Evolutionary conservation across 2,113 vertebrate genomes (phyloP), one percentile per base, ranked within the genome.

Genomic region (Gambusia holbrooki): DNA sequence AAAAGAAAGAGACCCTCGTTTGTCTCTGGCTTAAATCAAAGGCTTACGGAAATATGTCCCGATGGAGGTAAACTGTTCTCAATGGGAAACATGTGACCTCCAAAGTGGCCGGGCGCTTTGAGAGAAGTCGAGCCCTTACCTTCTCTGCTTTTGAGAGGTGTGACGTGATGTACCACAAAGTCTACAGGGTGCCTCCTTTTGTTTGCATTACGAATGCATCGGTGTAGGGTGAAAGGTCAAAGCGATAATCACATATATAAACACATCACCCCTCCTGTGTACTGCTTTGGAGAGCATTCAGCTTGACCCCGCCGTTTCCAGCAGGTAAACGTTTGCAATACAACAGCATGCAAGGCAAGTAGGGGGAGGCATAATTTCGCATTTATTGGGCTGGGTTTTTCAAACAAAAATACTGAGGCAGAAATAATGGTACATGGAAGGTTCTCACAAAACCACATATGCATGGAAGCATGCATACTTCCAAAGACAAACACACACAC

Each of bases 21-120:
- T 77, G 88, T 89, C 80, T 94, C 93, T 95, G 92, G 87, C 93
- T 93, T 89, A 84, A 93, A 93, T 95, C 93, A 94, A 90, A 92
- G 85, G 83, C 84, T 91, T 93, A 91, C 73, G 82, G 91, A 93
- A 94, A 94, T 93, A 92, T 90, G 92, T 91, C 87, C 89, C 65
- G 84, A 89, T 92, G 90, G 90, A 92, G 88, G 88, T 93, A 90
- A 94, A 94, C 87, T 89, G 88, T 83, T 91, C 86, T 90, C 85
- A 93, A 94, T 93, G 82, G 88, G 90, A 94, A 95, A 90, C 91
- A 93, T 92, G 93, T 94, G 93, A 93, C 83, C 84, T 80, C 70
- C 70, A 42, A 87, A 87, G 88, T 88, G 73, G 88, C 78, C 71
- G 78, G 80, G 75, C 73, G 81, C 86, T 91, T 67, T 71, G 71